Base-by-base conservation (phyloP, 2,888 invertebrate species). In the Perithous albicinctus region DNA sequence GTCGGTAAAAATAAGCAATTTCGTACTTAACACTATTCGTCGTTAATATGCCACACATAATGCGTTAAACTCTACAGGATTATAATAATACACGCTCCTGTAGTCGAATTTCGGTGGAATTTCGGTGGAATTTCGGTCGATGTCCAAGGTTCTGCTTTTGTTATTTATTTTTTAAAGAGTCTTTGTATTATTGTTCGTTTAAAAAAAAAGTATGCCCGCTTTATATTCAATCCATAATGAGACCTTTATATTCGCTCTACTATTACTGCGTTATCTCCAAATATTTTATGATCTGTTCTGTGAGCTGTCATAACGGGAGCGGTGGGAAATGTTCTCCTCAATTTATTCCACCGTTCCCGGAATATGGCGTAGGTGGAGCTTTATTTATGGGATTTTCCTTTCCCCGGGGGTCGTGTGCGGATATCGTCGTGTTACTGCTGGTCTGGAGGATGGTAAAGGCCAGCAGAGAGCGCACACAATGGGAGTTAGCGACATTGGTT, bases 371-470 rank as follows among this genome's bases (percentile, higher is more conserved):
- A 18, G 48, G 12, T 20, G 64, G 46, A 69, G 63, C 54, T 63
- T 80, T 80, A 75, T 80, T 80, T 64, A 75, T 75, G 56, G 51
- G 70, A 70, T 75, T 56, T 56, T 64, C 67, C 35, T 32, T 67
- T 35, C 32, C 46, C 46, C 18, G 15, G 66, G 66, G 12, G n/a
- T 46, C 43, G 35, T 12, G 61, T 18, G 63, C n/a, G 63, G 43
- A 64, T 64, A 43, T 64, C 63, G 63, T 64, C 43, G 41, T 23
- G 63, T 26, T 23, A 43, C 63, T 43, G 23, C 26, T 26, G 26
- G 41, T 43, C n/a, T 26, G 63, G 41, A 5, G 59, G 29, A 56
- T 56, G 59, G 18, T 32, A 15, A 26, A 59, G 32, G 32, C 32
- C 59, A 32, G 1, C 56, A 26, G 54, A 18, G 46, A 18, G 46